phyloP scores from a whole-genome alignment of 1,140 invertebrate genomes.

The Heliothis virescens region DNA sequence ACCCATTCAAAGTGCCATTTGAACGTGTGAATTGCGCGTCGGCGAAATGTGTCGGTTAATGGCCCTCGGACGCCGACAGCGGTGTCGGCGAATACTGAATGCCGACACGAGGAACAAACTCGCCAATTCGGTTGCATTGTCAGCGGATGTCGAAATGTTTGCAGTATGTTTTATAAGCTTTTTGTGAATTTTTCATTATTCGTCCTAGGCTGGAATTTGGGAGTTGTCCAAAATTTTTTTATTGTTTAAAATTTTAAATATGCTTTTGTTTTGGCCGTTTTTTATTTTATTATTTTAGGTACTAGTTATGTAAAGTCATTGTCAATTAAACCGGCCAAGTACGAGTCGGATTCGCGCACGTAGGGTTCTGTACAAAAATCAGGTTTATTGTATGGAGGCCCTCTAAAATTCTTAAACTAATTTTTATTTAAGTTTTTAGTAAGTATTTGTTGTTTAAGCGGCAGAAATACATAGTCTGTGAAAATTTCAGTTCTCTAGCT shows the following conservation, averaged over 20 bases:
- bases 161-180: conserved; percentile 7
- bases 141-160: conserved; percentile 40
- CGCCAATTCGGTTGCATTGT: conserved; percentile 25
- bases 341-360: too few relatives aligned
- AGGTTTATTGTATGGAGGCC: too few relatives aligned
- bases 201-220: conserved; percentile 2
- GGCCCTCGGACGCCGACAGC: conserved; percentile 30
- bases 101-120: conserved; percentile 33
- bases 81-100: conserved; percentile 30
- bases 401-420: too few relatives aligned
- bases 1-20: conserved; percentile 41
- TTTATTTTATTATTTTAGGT: too few relatives aligned
- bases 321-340: too few relatives aligned
- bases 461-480: too few relatives aligned
- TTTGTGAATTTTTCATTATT: conserved; percentile 12
- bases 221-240: background rate
- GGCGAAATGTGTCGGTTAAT: conserved; percentile 42
- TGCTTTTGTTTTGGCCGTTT: background rate
- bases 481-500: too few relatives aligned
- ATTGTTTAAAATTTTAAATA: background rate
- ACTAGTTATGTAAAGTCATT: background rate
- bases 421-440: too few relatives aligned
- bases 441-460: too few relatives aligned
- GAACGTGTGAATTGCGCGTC: conserved; percentile 39
- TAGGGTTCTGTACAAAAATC: too few relatives aligned